These are phyloP conservation scores for Pseudococcus viburni DNA, from an alignment of 2,888 invertebrate species.

Conservation along the genomic window DNA sequence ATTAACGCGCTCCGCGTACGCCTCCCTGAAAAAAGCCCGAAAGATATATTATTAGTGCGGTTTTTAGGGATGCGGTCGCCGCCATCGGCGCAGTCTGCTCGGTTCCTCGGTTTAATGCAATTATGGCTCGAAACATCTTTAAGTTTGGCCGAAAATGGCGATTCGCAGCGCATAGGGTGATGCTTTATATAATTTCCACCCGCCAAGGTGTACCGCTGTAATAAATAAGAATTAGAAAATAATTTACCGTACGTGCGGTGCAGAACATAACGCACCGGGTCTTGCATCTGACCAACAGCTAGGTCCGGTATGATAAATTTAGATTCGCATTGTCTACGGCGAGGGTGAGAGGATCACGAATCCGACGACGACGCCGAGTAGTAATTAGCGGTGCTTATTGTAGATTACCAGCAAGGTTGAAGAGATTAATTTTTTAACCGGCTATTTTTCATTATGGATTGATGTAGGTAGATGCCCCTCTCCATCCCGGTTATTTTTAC, in stretches of 20 bases:
- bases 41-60: conserved; percentile 63
- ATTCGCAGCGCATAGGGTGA: neutral
- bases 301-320: conserved; percentile 16
- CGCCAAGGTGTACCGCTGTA: conserved; percentile 17
- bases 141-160: conserved; percentile 38
- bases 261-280: neutral
- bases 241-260: neutral
- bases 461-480: neutral
- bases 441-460: conserved; percentile 17
- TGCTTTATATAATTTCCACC: conserved; percentile 25
- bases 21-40: neutral
- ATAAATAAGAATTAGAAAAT: conserved; percentile 59
- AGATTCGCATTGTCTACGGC: neutral
- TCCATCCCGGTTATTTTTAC: neutral
- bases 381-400: conserved; percentile 41
- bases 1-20: conserved; percentile 45
- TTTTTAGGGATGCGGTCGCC: conserved; percentile 31
- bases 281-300: neutral
- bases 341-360: neutral
- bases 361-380: neutral
- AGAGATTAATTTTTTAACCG: conserved; percentile 19
- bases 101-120: conserved; percentile 48
- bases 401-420: conserved; percentile 4
- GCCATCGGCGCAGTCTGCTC: conserved; percentile 14
- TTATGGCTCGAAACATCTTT: conserved; percentile 53